These are phyloP conservation scores for Lasioglossum zephyrum DNA, from an alignment of 2,888 invertebrate species.

Conservation along the genomic window DNA sequence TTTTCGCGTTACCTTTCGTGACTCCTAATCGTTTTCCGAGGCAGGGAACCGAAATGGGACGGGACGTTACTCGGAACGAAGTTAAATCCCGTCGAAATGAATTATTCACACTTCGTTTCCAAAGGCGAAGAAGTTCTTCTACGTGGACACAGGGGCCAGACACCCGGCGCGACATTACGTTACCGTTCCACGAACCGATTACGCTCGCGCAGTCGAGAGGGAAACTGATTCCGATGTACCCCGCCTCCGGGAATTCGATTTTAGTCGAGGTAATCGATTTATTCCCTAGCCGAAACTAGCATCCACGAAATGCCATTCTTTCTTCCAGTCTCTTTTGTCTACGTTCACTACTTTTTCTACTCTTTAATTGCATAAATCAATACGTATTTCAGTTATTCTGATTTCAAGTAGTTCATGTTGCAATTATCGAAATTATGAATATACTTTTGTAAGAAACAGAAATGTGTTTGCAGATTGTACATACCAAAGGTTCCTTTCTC, in stretches of 20 bases:
- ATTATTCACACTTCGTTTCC: slow-evolving; percentile 54
- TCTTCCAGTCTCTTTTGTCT: background rate
- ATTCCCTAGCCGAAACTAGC: background rate
- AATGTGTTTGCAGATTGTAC: background rate
- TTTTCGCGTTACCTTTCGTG: background rate
- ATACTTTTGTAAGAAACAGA: too few species aligned
- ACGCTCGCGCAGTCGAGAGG: background rate
- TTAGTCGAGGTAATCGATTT: background rate
- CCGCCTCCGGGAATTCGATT: background rate
- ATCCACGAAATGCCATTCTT: background rate
- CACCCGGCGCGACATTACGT: slow-evolving; percentile 24
- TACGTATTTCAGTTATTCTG: background rate
- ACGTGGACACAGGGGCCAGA: background rate
- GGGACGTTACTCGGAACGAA: slow-evolving; percentile 8
- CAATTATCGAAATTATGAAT: too few species aligned
- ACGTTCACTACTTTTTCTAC: background rate
- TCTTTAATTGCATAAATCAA: background rate
- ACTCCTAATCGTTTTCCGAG: slow-evolving; percentile 26
- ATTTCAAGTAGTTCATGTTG: background rate
- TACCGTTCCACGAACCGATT: background rate
- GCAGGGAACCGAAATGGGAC: background rate
- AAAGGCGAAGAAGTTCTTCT: background rate
- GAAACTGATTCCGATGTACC: background rate
- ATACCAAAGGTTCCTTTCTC: background rate
- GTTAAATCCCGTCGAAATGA: slow-evolving; percentile 44